A percentile compares a stretch with the other conserved stretches of the same genome.
These are phyloP conservation scores for Zaprionus lineosus DNA, from an alignment of 2,888 invertebrate species.

Conservation along the genomic window DNA sequence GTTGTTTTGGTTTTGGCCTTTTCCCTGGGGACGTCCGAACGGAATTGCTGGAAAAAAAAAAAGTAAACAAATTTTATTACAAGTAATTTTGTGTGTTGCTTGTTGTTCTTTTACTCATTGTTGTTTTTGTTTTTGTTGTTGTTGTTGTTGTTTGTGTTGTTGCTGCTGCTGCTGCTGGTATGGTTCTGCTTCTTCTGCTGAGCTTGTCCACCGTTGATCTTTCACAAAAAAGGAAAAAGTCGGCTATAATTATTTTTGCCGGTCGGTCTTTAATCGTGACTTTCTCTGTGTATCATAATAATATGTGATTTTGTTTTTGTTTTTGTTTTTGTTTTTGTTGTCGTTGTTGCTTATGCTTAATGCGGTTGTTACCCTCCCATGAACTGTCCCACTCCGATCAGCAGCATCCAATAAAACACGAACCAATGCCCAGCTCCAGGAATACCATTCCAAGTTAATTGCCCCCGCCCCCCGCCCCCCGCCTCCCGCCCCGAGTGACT, in stretches of 20 bases:
- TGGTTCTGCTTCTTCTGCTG: constrained; percentile 5
- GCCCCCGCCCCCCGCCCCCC: too few species aligned
- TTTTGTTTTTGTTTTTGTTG: constrained; percentile 21
- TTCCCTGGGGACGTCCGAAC: too few species aligned
- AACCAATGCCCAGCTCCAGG: constrained; percentile 17
- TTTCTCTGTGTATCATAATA: constrained; percentile 52
- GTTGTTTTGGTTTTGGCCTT: too few species aligned
- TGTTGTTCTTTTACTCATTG: constrained; percentile 12
- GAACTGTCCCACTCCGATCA: too few species aligned
- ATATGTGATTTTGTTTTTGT: constrained; percentile 25
- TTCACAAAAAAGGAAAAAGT: constrained; percentile 20
- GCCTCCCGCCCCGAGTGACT: too few species aligned
- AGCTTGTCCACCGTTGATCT: constrained; percentile 10
- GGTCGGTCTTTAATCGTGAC: constrained; percentile 43
- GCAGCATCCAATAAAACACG: constrained; percentile 45
- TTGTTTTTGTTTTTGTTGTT: background rate
- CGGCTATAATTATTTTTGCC: constrained; percentile 61
- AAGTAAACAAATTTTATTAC: constrained; percentile 42
- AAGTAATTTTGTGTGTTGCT: constrained; percentile 47
- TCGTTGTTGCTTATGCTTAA: constrained; percentile 18
- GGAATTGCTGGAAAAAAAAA: constrained; percentile 24
- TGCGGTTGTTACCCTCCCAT: too few species aligned
- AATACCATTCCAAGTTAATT: constrained; percentile 15
- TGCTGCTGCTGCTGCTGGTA: background rate
- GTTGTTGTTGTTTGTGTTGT: background rate